Base-by-base conservation (phyloP, 2,797 vertebrate species). In the Malacoraja senta region DNA sequence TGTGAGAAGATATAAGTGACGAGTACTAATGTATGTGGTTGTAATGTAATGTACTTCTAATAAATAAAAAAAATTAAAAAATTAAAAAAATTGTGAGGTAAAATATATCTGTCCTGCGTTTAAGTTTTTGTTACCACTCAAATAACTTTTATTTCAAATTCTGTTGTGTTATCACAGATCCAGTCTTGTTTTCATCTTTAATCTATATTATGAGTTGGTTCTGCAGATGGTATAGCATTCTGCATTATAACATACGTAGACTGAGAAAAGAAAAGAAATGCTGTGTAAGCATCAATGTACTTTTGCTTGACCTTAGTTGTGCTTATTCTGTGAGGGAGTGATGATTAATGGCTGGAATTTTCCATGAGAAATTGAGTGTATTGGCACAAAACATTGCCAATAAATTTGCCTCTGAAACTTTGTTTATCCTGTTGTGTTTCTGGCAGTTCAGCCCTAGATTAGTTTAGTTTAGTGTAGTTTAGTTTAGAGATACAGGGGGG, bases 291-390 rank as follows among this genome's bases (percentile, higher is more conserved):
- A 74, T 76, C 38, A 26, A 74, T 92, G 90, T 8, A 92, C 72
- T 92, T 92, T 76, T 76, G 68, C 53, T n/a, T 92, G 90, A 92
- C 38, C 26, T 72, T 71, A 74, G 38, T 76, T 76, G 90, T 19
- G 65, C 61, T 91, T 92, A 76, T 58, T 53, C 44, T 76, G 68
- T 72, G 65, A 92, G 90, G 71, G 90, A 92, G 90, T 53, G 71
- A 92, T 92, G 71, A 92, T 92, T 74, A 92, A 92, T 92, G n/a
- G 13, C 90, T 74, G 90, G 90, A 92, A 92, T 92, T 92, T 92
- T 92, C 90, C 90, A 92, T 74, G 71, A 38, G 71, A 76, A 76
- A 58, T 76, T 76, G 38, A 76, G 38, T 74, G 24, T 29, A 76
- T 74, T 92, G 90, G 90, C 90, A 58, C 90, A 92, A 71, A 92